These are phyloP conservation scores for Haliclystus octoradiatus DNA, from an alignment of 30 jellyfish, hydroid and myxozoan species.

Conservation along the genomic window DNA sequence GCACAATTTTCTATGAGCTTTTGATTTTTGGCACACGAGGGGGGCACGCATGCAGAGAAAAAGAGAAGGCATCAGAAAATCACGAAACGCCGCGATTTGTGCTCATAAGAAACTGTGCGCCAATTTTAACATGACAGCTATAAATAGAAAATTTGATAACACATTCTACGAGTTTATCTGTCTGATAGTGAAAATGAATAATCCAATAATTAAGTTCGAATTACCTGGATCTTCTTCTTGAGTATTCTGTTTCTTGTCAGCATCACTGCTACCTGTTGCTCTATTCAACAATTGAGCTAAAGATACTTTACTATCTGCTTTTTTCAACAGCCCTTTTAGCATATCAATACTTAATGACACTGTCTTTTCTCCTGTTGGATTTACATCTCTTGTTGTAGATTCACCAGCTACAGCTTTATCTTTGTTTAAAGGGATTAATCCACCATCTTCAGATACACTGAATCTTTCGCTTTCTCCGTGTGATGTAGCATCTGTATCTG, in stretches of 20 bases:
- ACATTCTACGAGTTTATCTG: no score
- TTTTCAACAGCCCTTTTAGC: constrained; percentile 66
- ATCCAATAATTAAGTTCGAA: no score
- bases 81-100: no score
- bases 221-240: constrained; percentile 97
- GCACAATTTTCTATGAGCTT: no score
- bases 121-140: no score
- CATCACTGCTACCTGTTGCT: constrained; percentile 19
- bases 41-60: no score
- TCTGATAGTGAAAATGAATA: no score
- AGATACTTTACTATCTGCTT: constrained; percentile 68
- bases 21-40: no score
- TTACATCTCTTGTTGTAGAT: constrained; percentile 15
- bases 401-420: constrained; percentile 25
- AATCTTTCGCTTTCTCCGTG: not conserved
- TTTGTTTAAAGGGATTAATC: constrained; percentile 5
- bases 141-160: no score
- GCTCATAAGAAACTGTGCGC: no score
- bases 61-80: no score
- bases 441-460: constrained; percentile 9
- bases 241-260: constrained; percentile 36
- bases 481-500: not conserved
- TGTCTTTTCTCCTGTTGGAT: constrained; percentile 29
- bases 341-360: constrained; percentile 69
- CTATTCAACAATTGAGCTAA: constrained; percentile 63